phyloP scores from a whole-genome alignment of 1,140 invertebrate species.

The Lamellibrachia luymesi region DNA sequence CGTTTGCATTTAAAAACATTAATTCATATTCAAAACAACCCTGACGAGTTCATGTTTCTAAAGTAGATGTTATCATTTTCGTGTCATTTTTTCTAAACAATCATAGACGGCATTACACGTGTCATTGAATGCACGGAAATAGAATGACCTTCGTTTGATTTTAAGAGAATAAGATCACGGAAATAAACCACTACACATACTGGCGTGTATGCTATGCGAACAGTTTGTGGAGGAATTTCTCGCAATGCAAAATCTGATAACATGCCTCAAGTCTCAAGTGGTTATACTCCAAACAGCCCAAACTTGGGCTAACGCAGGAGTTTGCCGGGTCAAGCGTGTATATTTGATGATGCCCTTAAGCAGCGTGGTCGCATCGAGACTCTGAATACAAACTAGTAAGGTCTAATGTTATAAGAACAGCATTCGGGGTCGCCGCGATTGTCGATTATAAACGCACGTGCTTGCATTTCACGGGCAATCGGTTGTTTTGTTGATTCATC shows the following conservation, averaged over 20 bases:
- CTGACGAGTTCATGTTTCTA: too few relatives aligned
- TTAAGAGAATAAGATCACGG: neutral
- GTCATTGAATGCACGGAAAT: too few relatives aligned
- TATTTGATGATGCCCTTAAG: neutral
- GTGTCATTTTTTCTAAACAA: too few relatives aligned
- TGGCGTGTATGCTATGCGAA: neutral
- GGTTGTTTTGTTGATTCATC: neutral
- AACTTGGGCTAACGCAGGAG: too few relatives aligned
- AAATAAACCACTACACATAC: neutral
- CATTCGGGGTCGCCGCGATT: neutral
- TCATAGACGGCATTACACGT: too few relatives aligned
- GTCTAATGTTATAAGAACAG: neutral
- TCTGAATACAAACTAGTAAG: neutral
- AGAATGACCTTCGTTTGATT: too few relatives aligned
- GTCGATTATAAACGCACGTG: neutral
- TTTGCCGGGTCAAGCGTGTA: neutral
- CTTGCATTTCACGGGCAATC: neutral
- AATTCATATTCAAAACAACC: too few relatives aligned
- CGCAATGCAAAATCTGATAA: neutral
- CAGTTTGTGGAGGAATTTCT: neutral
- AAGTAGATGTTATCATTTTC: too few relatives aligned
- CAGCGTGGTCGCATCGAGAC: neutral
- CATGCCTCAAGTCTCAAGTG: neutral
- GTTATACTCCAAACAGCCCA: too few relatives aligned
- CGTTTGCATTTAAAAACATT: too few relatives aligned